Percentiles rank a stretch among this genome's conserved stretches.
Evolutionary conservation across 2,888 invertebrate genomes (phyloP).

Genomic region (Ceramica pisi): DNA sequence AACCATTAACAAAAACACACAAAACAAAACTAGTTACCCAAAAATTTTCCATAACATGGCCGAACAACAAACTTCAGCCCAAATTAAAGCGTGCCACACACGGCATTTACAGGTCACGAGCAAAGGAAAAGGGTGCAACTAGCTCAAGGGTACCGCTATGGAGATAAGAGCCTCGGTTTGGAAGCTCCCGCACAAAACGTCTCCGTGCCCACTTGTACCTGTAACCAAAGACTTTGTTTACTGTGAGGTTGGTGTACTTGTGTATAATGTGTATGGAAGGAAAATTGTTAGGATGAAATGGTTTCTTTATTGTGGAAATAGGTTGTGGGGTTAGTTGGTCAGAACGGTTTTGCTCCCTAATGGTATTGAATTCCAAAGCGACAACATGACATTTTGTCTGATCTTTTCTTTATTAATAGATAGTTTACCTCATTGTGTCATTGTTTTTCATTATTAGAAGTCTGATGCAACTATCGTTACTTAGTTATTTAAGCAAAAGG

Average conservation of each 20-base stretch:
- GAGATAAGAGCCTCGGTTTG: constrained; percentile 41
- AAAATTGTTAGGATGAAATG: constrained; percentile 12
- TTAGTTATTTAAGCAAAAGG: constrained; percentile 32
- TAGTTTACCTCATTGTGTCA: neutral
- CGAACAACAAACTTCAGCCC: constrained; percentile 20
- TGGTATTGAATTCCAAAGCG: too few species aligned
- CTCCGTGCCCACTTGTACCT: constrained; percentile 32
- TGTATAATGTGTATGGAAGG: constrained; percentile 17
- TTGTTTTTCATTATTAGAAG: neutral
- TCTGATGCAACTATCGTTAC: neutral
- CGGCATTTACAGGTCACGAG: constrained; percentile 48
- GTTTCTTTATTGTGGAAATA: constrained; percentile 13
- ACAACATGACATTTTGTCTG: neutral
- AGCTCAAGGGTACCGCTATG: constrained; percentile 54
- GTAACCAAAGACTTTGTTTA: constrained; percentile 32
- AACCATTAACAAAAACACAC: neutral
- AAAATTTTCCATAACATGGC: constrained; percentile 18
- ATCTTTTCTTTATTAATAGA: too few species aligned
- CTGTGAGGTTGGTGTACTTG: neutral
- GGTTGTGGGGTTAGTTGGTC: constrained; percentile 29
- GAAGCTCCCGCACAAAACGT: constrained; percentile 39
- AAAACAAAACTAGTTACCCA: constrained; percentile 9
- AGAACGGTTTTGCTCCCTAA: neutral
- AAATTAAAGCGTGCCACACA: constrained; percentile 28
- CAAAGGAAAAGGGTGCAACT: constrained; percentile 57